Percentiles rank a stretch among this genome's conserved stretches.
Conservation (phyloP, 53 echinoderm and acorn worm genomes). For the Arbacia lixula region DNA sequence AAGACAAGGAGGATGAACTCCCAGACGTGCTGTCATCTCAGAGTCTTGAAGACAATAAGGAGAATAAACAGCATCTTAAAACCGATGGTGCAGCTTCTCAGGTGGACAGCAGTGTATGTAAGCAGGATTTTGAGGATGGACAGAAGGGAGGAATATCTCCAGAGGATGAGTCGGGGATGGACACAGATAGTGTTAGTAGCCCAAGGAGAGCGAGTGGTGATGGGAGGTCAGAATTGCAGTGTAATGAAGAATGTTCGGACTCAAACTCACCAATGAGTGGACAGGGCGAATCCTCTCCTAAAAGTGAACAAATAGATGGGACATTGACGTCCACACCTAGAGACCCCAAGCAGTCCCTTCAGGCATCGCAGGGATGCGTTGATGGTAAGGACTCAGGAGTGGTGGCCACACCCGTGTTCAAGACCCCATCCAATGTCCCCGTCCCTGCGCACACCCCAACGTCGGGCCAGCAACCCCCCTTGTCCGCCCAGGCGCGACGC, state of each 20-base stretch:
- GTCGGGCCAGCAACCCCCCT: not conserved
- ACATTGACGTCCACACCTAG: not conserved
- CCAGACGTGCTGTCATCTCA: conserved; percentile 42
- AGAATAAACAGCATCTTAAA: too few relatives aligned
- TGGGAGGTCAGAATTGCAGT: not conserved
- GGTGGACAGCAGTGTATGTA: too few relatives aligned
- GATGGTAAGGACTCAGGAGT: not conserved
- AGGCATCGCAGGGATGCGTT: not conserved
- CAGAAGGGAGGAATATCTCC: too few relatives aligned
- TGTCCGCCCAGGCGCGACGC: conserved; percentile 34
- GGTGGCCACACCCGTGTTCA: conserved; percentile 3
- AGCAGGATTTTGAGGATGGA: too few relatives aligned
- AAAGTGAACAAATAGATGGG: not conserved
- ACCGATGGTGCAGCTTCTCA: too few relatives aligned
- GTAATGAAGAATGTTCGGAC: too few relatives aligned
- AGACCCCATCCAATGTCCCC: conserved; percentile 28
- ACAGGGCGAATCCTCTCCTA: not conserved
- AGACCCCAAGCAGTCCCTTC: not conserved
- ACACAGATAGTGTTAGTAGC: not conserved
- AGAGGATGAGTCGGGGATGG: too few relatives aligned
- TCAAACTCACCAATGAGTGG: too few relatives aligned
- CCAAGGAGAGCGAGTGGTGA: not conserved
- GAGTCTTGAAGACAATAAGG: not conserved
- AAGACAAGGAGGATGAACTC: conserved; percentile 23
- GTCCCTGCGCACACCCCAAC: too few relatives aligned